Base-by-base conservation (phyloP, 2,113 vertebrate species). In the Phasianus colchicus region DNA sequence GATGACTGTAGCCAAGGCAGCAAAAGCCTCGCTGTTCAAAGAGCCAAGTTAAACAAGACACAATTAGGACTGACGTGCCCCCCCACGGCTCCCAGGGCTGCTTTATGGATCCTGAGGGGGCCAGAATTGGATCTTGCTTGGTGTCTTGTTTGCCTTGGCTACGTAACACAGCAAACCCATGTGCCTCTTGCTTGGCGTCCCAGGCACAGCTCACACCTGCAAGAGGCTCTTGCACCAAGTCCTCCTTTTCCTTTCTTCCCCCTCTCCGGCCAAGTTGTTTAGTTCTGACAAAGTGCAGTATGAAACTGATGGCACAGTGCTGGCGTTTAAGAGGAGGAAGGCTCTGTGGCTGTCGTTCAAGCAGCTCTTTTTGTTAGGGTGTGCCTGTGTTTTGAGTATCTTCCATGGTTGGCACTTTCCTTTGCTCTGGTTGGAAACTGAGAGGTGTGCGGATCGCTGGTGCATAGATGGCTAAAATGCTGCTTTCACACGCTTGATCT, bases 41-140 rank as follows among this genome's bases (percentile, higher is more conserved):
- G 36, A 88, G 94, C 97, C 97, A 97, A 97, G 95, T 96, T 43
- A 93, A 97, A 97, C 96, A 96, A 93, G 90, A 89, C 93, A 95
- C 94, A 96, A 96, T 97, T 96, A 96, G 84, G 94, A 48, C 87
- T 65, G 86, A 89, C 32, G 57, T 96, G 90, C 84, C 96, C 96
- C 93, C 93, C 91, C 76, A 79, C 93, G 84, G 94, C 84, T 96
- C 96, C 93, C 91, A 77, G 73, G 95, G 79, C 47, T 2, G 6
- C 6, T 88, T 96, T 84, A 95, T 92, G 76, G 64, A 29, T 95
- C 96, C 95, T 87, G 66, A 72, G 88, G 85, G 96, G 86, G 73
- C 76, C 93, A 76, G 22, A 77, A 47, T 12, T 86, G 91, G 76
- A 72, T 79, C 81, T 96, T 74, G 86, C 87, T 89, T 54, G 52